These are phyloP conservation scores for Oceanites oceanicus DNA, from an alignment of 2,113 vertebrate species.

Conservation along the genomic window DNA sequence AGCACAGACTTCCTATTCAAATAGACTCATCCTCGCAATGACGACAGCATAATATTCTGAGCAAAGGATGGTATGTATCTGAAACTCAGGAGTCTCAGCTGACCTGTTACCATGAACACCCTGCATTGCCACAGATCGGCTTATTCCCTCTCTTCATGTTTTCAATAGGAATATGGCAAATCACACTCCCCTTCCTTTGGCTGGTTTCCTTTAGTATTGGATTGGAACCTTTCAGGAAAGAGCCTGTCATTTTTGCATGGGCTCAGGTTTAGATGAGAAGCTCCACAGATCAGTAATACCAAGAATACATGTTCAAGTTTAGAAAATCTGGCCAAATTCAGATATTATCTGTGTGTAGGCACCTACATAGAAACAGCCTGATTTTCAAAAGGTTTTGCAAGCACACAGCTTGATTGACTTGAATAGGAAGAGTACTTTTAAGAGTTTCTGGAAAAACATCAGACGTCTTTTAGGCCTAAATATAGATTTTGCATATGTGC, in stretches of 20 bases:
- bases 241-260: not conserved
- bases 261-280: not conserved
- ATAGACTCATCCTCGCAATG: not conserved
- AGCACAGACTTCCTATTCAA: not conserved
- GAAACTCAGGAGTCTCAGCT: not conserved
- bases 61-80: not conserved
- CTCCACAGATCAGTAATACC: not conserved
- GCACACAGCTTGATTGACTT: not conserved
- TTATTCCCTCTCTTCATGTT: not conserved
- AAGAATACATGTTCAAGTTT: not conserved
- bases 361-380: not conserved
- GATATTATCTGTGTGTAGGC: not conserved
- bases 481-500: not conserved
- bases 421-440: not conserved
- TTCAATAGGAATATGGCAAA: not conserved
- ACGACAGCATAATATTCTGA: not conserved
- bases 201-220: not conserved
- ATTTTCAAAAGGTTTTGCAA: not conserved
- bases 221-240: not conserved
- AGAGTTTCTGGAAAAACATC: not conserved
- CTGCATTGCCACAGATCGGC: not conserved
- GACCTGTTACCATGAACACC: not conserved
- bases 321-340: not conserved
- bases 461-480: not conserved
- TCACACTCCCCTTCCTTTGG: not conserved